Evolutionary conservation across 2,113 vertebrate genomes (phyloP).

Genomic region (Sterna hirundo): DNA sequence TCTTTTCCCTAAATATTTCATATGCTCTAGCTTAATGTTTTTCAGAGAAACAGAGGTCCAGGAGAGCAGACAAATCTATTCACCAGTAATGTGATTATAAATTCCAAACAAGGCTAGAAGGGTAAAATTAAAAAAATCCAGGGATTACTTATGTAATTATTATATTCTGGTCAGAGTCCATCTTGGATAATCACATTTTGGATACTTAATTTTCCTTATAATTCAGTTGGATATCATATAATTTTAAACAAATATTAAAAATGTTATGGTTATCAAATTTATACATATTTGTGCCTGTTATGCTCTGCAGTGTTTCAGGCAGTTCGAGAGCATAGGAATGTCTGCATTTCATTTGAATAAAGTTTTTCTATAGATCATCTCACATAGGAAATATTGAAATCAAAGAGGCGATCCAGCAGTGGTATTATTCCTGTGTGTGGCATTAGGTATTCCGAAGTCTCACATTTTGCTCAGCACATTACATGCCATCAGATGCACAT

Average conservation of each 20-base stretch:
- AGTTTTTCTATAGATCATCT: neutral
- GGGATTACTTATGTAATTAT: neutral
- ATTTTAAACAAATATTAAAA: neutral
- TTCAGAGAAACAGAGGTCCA: too few relatives aligned
- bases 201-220: neutral
- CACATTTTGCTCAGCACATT: slow-evolving; percentile 18
- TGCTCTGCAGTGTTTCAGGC: neutral
- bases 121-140: neutral
- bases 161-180: neutral
- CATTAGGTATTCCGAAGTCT: neutral
- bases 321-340: neutral
- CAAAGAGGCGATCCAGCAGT: neutral
- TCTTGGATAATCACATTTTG: neutral
- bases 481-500: slow-evolving; percentile 19
- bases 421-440: neutral
- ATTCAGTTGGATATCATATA: neutral
- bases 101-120: neutral
- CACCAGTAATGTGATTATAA: neutral
- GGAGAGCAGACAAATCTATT: neutral
- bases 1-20: neutral
- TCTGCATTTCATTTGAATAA: neutral
- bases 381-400: neutral
- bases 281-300: neutral
- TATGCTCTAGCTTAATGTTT: too few relatives aligned
- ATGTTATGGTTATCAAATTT: neutral